Evolutionary conservation across 2,113 vertebrate genomes (phyloP), one percentile per base, ranked within the genome.

Genomic region (Gymnarchus niloticus): DNA sequence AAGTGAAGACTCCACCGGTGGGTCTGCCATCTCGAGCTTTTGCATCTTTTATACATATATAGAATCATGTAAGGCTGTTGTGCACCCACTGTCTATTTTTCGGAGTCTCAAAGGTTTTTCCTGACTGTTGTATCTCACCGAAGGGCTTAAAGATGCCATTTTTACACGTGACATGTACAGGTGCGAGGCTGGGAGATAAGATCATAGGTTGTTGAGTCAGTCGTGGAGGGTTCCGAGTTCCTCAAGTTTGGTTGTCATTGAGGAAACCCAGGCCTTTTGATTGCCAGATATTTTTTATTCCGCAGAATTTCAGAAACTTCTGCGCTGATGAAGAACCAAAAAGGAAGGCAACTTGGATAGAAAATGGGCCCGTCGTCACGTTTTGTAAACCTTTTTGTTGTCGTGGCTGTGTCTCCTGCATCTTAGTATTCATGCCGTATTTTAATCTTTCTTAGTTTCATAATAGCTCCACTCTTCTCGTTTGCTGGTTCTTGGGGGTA

Each of bases 401-500:
- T 76, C 80, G 56, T 57, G 37, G 19, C 59, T 56, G 69, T 54
- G 65, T 19, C 65, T 10, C 10, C n/a, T 59, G 80, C 83, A 6
- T 6, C 85, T 9, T 86, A 81, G 81, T 84, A 80, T 83, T 86
- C 48, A 51, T 78, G 84, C 61, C 69, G 44, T 76, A 80, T 84
- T 78, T 78, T 85, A 81, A 84, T 89, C 89, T 91, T 77, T 87
- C 87, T 89, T 48, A 37, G 33, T 81, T 84, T 88, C 56, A 83
- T 83, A 90, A 89, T 92, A 89, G 87, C 90, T 77, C 82, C 86
- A 84, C 89, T 88, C 90, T 89, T 86, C 90, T 90, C 87, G 88
- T 86, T 85, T 90, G 90, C 89, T 90, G 89, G 41, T 85, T 90
- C 90, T 85, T 85, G 88, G 90, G 87, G 86, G 88, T 91, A 91